Percentiles rank a stretch among this genome's conserved stretches.
These are phyloP conservation scores for Zaprionus nigranus DNA, from an alignment of 1,140 invertebrate species.

Conservation along the genomic window DNA sequence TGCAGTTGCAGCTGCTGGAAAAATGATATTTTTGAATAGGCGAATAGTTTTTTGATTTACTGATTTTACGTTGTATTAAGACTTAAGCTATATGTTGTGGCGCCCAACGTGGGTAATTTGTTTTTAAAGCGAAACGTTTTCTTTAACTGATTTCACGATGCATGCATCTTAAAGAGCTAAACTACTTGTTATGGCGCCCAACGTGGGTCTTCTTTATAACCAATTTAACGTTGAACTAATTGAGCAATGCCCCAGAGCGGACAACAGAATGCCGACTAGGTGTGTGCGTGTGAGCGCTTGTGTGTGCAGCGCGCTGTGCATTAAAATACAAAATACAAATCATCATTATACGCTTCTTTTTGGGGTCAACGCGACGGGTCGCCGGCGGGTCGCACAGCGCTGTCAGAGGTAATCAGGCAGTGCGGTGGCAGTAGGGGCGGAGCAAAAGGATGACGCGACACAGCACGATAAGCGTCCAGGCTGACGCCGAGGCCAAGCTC, in stretches of 20 bases:
- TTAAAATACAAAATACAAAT: constrained; percentile 64
- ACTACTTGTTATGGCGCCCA: not conserved
- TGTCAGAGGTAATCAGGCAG: constrained; percentile 62
- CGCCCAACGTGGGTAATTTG: no score
- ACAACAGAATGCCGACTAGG: not conserved
- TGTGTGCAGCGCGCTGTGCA: constrained; percentile 37
- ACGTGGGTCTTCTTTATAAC: not conserved
- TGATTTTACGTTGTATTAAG: no score
- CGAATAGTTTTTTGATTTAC: no score
- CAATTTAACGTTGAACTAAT: not conserved
- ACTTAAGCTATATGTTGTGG: no score
- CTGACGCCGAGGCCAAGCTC: not conserved
- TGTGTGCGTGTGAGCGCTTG: constrained; percentile 17
- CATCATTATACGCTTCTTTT: constrained; percentile 68
- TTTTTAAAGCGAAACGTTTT: no score
- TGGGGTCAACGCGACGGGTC: constrained; percentile 54
- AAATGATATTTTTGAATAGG: no score
- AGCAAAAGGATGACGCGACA: constrained; percentile 15
- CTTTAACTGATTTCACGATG: no score
- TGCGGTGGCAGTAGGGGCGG: not conserved
- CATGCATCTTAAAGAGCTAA: not conserved
- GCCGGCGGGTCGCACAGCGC: constrained; percentile 17
- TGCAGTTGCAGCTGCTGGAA: not conserved
- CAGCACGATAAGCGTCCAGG: constrained; percentile 24
- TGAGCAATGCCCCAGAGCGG: not conserved